phyloP scores from a whole-genome alignment of 2,888 invertebrate species.

The Macrosoma leucophasiata region DNA sequence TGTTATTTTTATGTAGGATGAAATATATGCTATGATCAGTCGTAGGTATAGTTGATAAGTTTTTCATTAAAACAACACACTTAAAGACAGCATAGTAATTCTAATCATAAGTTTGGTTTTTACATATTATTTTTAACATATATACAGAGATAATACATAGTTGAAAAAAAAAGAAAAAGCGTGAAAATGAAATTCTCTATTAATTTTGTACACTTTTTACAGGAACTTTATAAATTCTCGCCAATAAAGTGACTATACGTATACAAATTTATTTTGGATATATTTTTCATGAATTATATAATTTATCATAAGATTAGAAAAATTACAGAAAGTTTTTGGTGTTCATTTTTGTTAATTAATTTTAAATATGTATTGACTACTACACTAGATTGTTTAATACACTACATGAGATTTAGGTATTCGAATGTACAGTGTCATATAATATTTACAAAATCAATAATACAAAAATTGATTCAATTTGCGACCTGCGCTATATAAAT shows the following conservation, averaged over 20 bases:
- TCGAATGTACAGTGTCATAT: no score
- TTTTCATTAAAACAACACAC: constrained; percentile 7
- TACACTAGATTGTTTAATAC: constrained; percentile 32
- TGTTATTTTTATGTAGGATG: constrained; percentile 38
- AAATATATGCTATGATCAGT: constrained; percentile 62
- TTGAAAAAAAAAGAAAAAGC: constrained; percentile 13
- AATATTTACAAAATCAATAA: constrained; percentile 45
- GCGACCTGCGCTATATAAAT: constrained; percentile 57
- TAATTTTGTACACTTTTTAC: constrained; percentile 12
- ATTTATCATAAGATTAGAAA: constrained; percentile 57
- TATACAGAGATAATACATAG: constrained; percentile 11
- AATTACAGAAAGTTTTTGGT: constrained; percentile 61
- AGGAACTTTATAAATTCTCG: constrained; percentile 20
- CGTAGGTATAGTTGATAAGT: constrained; percentile 48
- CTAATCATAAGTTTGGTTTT: constrained; percentile 36
- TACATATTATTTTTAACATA: constrained; percentile 16
- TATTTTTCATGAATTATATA: constrained; percentile 30
- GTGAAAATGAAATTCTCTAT: constrained; percentile 25
- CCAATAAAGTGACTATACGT: constrained; percentile 28
- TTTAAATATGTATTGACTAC: constrained; percentile 30
- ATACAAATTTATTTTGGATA: constrained; percentile 36
- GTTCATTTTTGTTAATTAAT: constrained; percentile 53
- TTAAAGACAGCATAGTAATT: constrained; percentile 27
- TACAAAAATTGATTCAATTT: constrained; percentile 27
- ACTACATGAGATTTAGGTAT: no score